A percentile compares a stretch with the other conserved stretches of the same genome.
Evolutionary conservation across 2,888 invertebrate genomes (phyloP).

Genomic region (Lissocephala sabroskyi): DNA sequence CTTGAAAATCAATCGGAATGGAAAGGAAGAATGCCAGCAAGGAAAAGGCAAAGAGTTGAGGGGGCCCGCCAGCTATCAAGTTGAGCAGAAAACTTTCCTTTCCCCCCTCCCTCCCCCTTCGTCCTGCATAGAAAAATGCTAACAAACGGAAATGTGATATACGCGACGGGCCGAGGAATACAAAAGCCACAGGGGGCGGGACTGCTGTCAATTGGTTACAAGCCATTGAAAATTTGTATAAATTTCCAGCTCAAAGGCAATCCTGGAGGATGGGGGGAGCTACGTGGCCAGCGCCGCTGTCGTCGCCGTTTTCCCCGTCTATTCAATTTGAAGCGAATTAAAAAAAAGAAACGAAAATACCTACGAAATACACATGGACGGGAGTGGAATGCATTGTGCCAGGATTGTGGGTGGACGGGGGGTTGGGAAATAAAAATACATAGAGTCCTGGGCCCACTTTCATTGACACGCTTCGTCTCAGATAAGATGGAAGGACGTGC

Average conservation of each 20-base stretch:
- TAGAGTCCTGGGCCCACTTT: no score
- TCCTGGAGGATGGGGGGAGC: no score
- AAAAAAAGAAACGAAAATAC: slow-evolving; percentile 31
- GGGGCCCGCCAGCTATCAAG: slow-evolving; percentile 43
- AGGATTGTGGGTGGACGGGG: slow-evolving; percentile 30
- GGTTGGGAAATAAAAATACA: no score
- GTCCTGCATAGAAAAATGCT: slow-evolving; percentile 43
- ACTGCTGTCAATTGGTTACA: slow-evolving; percentile 40
- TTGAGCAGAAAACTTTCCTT: slow-evolving; percentile 55
- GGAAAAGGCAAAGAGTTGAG: neutral
- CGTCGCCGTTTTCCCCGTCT: slow-evolving; percentile 25
- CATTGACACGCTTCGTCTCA: slow-evolving; percentile 60
- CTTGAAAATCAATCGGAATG: slow-evolving; percentile 37
- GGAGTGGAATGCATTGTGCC: slow-evolving; percentile 52
- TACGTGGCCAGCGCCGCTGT: slow-evolving; percentile 25
- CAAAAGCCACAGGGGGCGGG: slow-evolving; percentile 44
- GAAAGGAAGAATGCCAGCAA: neutral
- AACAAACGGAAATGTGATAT: slow-evolving; percentile 63
- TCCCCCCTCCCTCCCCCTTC: no score
- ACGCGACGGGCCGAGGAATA: slow-evolving; percentile 38
- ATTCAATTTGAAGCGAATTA: slow-evolving; percentile 57
- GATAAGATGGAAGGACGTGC: slow-evolving; percentile 42
- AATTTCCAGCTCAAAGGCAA: no score
- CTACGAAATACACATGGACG: slow-evolving; percentile 31
- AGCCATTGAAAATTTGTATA: slow-evolving; percentile 22